A percentile compares a stretch with the other conserved stretches of the same genome.
These are phyloP conservation scores for Nycticorax nycticorax DNA, from an alignment of 2,113 vertebrate species.

Conservation along the genomic window DNA sequence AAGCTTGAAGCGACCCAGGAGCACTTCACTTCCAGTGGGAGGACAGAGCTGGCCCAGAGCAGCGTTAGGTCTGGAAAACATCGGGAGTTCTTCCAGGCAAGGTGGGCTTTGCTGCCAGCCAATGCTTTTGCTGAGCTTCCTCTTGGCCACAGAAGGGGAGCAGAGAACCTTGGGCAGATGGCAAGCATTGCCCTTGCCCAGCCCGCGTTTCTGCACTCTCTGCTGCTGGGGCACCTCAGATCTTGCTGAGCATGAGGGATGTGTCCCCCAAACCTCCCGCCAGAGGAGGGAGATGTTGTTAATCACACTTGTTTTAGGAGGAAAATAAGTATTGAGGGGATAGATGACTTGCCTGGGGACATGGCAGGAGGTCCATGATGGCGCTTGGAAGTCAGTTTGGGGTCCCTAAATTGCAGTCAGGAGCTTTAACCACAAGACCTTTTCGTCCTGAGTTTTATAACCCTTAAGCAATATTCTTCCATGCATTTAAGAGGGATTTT, in stretches of 20 bases:
- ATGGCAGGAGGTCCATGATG: neutral
- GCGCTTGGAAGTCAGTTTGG: neutral
- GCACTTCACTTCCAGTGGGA: neutral
- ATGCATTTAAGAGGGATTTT: neutral
- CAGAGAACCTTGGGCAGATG: neutral
- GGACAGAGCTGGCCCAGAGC: neutral
- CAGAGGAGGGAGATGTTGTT: neutral
- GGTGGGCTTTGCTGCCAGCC: neutral
- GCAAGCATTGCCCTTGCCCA: neutral
- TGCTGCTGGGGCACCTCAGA: neutral
- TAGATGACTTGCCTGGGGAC: neutral
- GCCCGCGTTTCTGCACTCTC: fast-evolving
- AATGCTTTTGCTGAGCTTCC: neutral
- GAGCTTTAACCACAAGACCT: neutral
- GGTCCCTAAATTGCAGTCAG: neutral
- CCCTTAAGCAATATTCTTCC: neutral
- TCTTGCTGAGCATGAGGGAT: neutral
- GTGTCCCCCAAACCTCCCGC: neutral
- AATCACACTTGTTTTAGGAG: neutral
- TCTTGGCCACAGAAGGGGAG: neutral
- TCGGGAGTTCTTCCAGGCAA: neutral
- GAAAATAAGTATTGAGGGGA: neutral
- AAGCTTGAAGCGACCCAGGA: neutral
- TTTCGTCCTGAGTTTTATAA: neutral
- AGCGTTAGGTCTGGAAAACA: neutral